Base-by-base conservation (phyloP, 2,113 vertebrate species). In the Vidua chalybeata region DNA sequence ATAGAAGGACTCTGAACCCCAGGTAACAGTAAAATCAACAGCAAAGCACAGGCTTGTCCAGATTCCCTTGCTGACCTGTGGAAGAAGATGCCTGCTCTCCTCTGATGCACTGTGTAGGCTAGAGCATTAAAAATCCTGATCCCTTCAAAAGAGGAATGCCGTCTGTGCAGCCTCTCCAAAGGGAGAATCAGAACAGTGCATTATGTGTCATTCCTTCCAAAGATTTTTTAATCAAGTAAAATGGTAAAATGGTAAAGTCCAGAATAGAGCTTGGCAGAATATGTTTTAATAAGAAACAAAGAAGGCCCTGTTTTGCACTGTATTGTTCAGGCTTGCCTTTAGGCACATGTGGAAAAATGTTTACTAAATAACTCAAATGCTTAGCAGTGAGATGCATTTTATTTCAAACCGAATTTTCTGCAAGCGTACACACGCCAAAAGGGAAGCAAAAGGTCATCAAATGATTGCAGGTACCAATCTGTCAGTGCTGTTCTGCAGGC, bases 291-390 rank as follows among this genome's bases (percentile, higher is more conserved):
- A 92, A 88, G 83, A 94, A 95, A 94, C 94, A 96, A 96, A 97
- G 90, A 20, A 87, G 55, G 76, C 31, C 45, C 66, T 94, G 95
- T 87, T 96, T 75, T 75, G 49, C 46, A 49, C 80, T 73, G 46
- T 48, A 87, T 88, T 96, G 96, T 95, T 93, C 69, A 91, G 94
- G 80, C 76, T 91, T 97, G 94, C 92, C 89, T 75, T 93, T 14
- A 75, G 90, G 88, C 83, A 91, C 61, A 66, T 27, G 73, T 91
- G 84, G 62, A 55, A 95, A 96, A 96, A 87, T 92, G 86, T 97
- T 96, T 96, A 97, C 92, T 96, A 96, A 97, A 96, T 97, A 96
- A 95, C 77, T 89, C 54, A 55, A 87, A 94, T 76, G 85, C 69
- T 92, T 82, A 79, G 54, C 54, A 82, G 73, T 35, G 66, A 93